Evolutionary conservation across 2,797 vertebrate genomes (phyloP).

Genomic region (Yasuhikotakia modesta): DNA sequence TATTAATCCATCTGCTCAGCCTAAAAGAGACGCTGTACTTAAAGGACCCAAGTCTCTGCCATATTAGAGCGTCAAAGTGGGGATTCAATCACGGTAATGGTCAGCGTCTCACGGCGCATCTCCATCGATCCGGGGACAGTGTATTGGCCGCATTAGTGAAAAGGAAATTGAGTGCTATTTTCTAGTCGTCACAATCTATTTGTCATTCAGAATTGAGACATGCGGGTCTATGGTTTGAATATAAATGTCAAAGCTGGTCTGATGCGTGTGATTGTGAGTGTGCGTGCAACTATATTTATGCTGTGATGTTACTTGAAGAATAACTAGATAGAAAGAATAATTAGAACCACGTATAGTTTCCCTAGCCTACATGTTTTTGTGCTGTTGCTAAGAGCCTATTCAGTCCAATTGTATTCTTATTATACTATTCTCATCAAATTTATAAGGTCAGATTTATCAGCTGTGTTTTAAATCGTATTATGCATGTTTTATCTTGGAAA

Average conservation of each 20-base stretch:
- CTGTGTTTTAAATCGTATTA: background rate
- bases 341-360: background rate
- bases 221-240: constrained; percentile 47
- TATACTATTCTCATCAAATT: background rate
- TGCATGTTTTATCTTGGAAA: background rate
- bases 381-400: background rate
- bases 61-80: constrained; percentile 56
- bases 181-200: constrained; percentile 66
- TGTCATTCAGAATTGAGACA: constrained; percentile 62
- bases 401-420: background rate
- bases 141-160: constrained; percentile 62
- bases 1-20: constrained; percentile 57
- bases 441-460: constrained; percentile 5
- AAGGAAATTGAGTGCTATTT: constrained; percentile 66
- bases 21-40: constrained; percentile 46
- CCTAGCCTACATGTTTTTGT: background rate
- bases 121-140: constrained; percentile 60
- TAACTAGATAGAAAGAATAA: constrained; percentile 1
- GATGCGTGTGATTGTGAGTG: constrained; percentile 36
- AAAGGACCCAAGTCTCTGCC: constrained; percentile 38
- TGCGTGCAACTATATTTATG: constrained; percentile 34
- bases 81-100: constrained; percentile 66
- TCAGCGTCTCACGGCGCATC: constrained; percentile 61
- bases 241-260: constrained; percentile 44
- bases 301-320: constrained; percentile 23